Evolutionary conservation across 2,797 vertebrate species (phyloP).

Genomic region (Bovichtus variegatus): DNA sequence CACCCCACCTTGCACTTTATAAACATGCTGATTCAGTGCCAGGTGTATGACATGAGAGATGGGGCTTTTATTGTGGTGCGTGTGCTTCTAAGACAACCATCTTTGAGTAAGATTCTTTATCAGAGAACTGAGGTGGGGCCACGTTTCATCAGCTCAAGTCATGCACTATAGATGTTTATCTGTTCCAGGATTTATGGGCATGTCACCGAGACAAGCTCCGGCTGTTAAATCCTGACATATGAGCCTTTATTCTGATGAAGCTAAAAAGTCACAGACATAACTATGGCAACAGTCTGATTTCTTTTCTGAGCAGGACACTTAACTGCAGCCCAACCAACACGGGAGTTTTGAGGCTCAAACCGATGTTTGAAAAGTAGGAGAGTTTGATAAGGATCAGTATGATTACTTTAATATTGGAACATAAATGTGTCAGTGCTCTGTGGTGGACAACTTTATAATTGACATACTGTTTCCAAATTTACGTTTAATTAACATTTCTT

Average conservation of each 20-base stretch:
- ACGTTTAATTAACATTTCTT: conserved; percentile 21
- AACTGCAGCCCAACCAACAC: not conserved
- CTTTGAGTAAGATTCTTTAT: conserved; percentile 57
- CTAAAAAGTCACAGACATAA: conserved; percentile 17
- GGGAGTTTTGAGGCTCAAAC: not conserved
- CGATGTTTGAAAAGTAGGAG: not conserved
- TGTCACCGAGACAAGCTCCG: conserved; percentile 50
- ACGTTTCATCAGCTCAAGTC: conserved; percentile 49
- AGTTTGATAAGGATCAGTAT: not conserved
- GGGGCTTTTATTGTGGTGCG: conserved; percentile 43
- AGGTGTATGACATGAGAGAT: conserved; percentile 63
- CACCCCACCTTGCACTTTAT: conserved; percentile 15
- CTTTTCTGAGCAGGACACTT: not conserved
- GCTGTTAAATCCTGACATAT: conserved; percentile 46
- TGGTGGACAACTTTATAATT: not conserved
- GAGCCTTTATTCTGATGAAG: conserved; percentile 34
- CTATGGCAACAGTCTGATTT: not conserved
- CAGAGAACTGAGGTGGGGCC: conserved; percentile 33
- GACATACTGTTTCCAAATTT: not conserved
- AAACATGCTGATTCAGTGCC: conserved; percentile 71
- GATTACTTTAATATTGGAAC: not conserved
- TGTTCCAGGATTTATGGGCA: conserved; percentile 47
- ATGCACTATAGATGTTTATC: conserved; percentile 69
- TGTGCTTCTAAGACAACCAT: conserved; percentile 46
- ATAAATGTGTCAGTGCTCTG: not conserved